Base-by-base conservation (phyloP, 37 sponge, comb jelly and placozoan genomes). In the Corticium candelabrum region DNA sequence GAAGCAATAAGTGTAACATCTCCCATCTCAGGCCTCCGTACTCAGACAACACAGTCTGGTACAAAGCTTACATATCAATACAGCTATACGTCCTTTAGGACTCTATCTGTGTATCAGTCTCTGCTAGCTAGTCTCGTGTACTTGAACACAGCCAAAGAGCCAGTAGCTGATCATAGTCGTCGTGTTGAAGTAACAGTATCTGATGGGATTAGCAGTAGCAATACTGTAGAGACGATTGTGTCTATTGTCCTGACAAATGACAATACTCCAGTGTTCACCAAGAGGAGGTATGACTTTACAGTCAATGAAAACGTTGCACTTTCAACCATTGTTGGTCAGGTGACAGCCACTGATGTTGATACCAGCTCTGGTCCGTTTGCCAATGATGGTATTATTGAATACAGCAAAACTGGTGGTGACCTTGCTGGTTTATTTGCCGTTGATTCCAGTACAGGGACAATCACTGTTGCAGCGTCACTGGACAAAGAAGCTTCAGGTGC, bases 211-310 rank as follows among this genome's bases (percentile, higher is more conserved):
- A 31, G 27, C 1, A 69, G 67, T 27, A 84, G 90, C 68, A 40
- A 39, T 36, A 67, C 41, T 29, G 84, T 67, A 37, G 83, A 84
- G 70, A 50, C 15, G 34, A 50, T 11, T 0, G 75, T 86, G 1
- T 33, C 2, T 29, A 11, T 86, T 21, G 29, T 40, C 1, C 74
- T 76, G 30, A 38, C 81, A 5, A 89, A 89, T 41, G 90, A 89
- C 38, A 89, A 89, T 76, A 41, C 78, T 2, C 90, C 90, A 34
- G 56, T 76, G 0, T 86, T 89, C 11, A 80, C 79, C 57, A 39
- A 35, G 0, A 43, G n/a, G 3, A 38, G 35, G 21, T 74, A n/a
- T 7, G 37, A 79, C 40, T 37, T 77, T 29, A 3, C 41, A 0
- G 90, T 85, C 31, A 41, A 83, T 0, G 38, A 62, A 40, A 86